phyloP scores from a whole-genome alignment of 2,797 vertebrate genomes.

The Rhinoraja longicauda region DNA sequence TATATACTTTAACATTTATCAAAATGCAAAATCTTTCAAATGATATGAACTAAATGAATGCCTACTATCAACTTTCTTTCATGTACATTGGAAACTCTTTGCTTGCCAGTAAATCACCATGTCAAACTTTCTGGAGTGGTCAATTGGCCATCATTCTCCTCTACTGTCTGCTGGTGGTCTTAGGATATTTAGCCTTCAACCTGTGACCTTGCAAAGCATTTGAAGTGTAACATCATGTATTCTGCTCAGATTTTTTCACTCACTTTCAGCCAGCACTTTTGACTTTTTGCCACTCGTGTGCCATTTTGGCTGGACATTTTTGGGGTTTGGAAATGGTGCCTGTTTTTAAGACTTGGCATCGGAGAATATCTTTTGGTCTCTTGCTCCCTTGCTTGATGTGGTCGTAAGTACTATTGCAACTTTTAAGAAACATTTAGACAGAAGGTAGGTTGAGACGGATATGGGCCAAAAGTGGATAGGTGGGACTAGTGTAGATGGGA shows the following conservation, averaged over 20 bases:
- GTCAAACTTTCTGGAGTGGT: neutral
- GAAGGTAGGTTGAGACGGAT: no score
- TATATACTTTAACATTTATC: no score
- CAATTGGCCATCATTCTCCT: neutral
- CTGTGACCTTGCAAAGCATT: neutral
- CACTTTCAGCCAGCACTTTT: neutral
- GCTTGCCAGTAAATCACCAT: neutral
- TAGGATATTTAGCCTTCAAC: neutral
- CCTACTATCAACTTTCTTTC: neutral
- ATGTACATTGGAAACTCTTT: neutral
- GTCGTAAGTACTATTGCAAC: neutral
- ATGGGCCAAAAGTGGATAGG: no score
- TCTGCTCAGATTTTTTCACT: neutral
- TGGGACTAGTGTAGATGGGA: no score
- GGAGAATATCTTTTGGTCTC: neutral
- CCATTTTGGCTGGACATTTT: neutral
- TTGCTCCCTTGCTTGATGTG: neutral
- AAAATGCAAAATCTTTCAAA: neutral
- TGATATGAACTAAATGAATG: neutral
- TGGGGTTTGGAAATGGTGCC: slow-evolving; percentile 19
- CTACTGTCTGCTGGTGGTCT: neutral
- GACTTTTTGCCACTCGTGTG: neutral
- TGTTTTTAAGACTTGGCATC: neutral
- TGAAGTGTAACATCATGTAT: neutral
- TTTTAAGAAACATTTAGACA: no score